Conservation (phyloP, 92 coral and sea anemone genomes). For the Umimayanthus chanpuru region DNA sequence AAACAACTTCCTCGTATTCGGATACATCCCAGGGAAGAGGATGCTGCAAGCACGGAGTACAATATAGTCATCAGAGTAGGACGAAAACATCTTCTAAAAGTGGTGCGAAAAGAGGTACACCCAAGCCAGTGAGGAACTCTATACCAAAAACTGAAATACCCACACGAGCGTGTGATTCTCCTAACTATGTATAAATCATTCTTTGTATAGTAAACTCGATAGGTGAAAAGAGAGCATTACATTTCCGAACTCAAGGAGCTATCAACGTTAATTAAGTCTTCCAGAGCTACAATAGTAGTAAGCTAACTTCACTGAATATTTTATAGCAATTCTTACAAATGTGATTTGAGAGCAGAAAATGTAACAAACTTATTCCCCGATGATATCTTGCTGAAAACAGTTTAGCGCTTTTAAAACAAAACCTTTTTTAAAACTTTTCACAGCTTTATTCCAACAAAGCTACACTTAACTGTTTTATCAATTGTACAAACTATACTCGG, state of each 20-base stretch:
- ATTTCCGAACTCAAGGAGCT: not conserved
- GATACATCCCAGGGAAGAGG: not conserved
- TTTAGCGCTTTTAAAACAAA: not conserved
- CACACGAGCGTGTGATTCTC: slow-evolving; percentile 21
- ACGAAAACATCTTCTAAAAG: not conserved
- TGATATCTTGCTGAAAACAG: not conserved
- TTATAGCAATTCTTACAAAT: too few species aligned
- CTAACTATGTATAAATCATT: slow-evolving; percentile 20
- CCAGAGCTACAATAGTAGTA: not conserved
- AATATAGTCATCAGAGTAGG: not conserved
- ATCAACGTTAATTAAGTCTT: not conserved
- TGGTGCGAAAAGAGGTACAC: not conserved
- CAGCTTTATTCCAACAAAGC: too few species aligned
- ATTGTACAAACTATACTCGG: not conserved
- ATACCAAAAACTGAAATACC: not conserved
- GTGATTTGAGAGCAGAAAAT: not conserved
- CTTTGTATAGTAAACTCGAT: not conserved
- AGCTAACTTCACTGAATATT: not conserved
- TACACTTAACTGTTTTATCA: not conserved
- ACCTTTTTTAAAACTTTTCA: too few species aligned
- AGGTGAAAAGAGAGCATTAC: not conserved
- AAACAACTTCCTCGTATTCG: not conserved
- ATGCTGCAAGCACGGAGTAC: slow-evolving; percentile 29
- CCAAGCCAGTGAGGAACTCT: not conserved
- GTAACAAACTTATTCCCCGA: not conserved